Conservation (phyloP, 2,113 vertebrate species). For the Protobothrops flavoviridis region DNA sequence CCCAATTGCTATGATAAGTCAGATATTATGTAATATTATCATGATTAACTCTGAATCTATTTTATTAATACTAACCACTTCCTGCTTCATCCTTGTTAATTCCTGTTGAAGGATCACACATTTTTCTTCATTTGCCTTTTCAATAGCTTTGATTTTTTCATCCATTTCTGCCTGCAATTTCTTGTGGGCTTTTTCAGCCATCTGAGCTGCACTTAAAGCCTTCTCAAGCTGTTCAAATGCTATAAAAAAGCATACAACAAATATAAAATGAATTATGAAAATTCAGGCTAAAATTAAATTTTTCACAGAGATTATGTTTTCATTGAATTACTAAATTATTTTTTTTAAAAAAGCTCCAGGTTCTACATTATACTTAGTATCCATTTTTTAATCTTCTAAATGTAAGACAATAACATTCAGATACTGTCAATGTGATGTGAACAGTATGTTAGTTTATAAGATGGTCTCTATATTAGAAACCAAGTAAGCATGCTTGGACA, state of each 20-base stretch:
- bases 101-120: constrained; percentile 85
- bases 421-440: neutral
- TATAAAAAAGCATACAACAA: constrained; percentile 57
- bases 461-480: too few relatives aligned
- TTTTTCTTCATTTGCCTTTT: constrained; percentile 85
- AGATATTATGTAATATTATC: neutral
- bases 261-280: constrained; percentile 8
- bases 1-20: neutral
- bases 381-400: constrained; percentile 9
- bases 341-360: neutral
- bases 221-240: constrained; percentile 95
- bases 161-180: constrained; percentile 89
- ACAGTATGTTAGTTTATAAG: too few relatives aligned
- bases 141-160: constrained; percentile 82
- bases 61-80: constrained; percentile 78
- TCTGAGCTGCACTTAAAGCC: constrained; percentile 83
- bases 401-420: too few relatives aligned
- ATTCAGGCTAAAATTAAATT: constrained; percentile 30
- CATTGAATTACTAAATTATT: neutral
- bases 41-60: neutral
- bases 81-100: constrained; percentile 87
- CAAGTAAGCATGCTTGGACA: too few relatives aligned
- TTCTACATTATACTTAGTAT: neutral
- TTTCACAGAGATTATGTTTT: neutral
- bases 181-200: constrained; percentile 82